Evolutionary conservation across 2,113 vertebrate genomes (phyloP), one percentile per base, ranked within the genome.

Genomic region (Syngnathoides biaculeatus): DNA sequence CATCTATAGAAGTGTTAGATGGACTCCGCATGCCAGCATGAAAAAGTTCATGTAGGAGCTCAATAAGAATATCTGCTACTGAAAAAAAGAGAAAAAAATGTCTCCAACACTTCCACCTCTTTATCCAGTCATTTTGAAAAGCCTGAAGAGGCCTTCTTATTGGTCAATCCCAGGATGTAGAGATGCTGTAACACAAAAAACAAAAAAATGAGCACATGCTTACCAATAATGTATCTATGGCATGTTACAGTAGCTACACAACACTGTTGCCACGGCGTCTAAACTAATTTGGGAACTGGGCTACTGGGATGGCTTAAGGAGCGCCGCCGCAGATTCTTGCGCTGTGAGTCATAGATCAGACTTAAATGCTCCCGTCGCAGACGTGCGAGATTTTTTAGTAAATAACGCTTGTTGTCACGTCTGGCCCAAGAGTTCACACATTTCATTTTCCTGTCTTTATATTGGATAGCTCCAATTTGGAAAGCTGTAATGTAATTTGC

Each of bases 261-360:
- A 69, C 65, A 63, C 83, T 80, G 86, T 88, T 78, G 75, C 86
- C 79, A 82, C 59, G 30, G 85, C 79, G 59, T 79, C 86, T 48
- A 64, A 66, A 79, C 82, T 87, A 86, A 87, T 79, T 86, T 79
- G 68, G 76, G 82, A 75, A 30, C 78, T 81, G 71, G 79, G 81
- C 77, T 73, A 38, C 74, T 68, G 85, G 70, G 79, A 75, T 80
- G 82, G 77, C 78, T 81, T 78, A 80, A 85, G 75, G 79, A 83
- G 64, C 75, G 56, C 74, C 17, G 61, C 77, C 43, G 69, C 17
- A 60, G 74, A 89, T 88, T 87, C 85, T 84, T 84, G 69, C 67
- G 68, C 69, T 19, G 69, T 89, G 85, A 87, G 84, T 87, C 89
- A 90, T 82, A 83, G 85, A 83, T 85, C 85, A 84, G 30, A 82